A percentile compares a stretch with the other conserved stretches of the same genome.
phyloP scores from a whole-genome alignment of 2,797 vertebrate genomes.

The Alosa sapidissima region DNA sequence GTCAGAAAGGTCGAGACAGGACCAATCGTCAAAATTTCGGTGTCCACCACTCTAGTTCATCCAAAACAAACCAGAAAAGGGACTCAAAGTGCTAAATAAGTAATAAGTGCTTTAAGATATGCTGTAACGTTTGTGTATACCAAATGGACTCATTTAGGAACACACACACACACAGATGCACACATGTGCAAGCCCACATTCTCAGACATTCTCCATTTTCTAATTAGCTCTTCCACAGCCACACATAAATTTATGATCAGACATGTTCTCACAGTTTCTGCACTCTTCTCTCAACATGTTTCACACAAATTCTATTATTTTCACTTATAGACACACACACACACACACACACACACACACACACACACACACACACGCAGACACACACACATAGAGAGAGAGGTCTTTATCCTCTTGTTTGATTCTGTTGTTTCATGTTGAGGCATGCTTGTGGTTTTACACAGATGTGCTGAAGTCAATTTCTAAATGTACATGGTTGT shows the following conservation, averaged over 20 bases:
- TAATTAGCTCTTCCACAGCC: background rate
- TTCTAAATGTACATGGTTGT: background rate
- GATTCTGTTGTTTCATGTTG: background rate
- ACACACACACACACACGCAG: background rate
- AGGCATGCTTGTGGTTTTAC: background rate
- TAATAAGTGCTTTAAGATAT: background rate
- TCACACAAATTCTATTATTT: slow-evolving; percentile 10
- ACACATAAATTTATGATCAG: background rate
- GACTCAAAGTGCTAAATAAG: too few relatives aligned
- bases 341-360: background rate
- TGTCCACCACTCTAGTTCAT: too few relatives aligned
- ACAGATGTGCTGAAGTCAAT: background rate
- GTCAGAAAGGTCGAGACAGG: too few relatives aligned
- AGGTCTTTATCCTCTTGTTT: background rate
- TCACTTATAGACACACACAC: background rate
- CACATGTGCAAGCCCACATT: background rate
- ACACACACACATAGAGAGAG: background rate
- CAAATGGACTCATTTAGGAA: background rate
- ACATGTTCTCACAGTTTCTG: background rate
- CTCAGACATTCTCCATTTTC: slow-evolving; percentile 14
- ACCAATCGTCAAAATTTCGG: too few relatives aligned
- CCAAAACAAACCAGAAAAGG: too few relatives aligned
- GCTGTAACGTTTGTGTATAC: background rate
- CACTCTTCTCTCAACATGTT: background rate
- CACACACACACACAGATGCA: background rate